Evolutionary conservation across 2,888 invertebrate genomes (phyloP).

Genomic region (Monoplex corrugatus): DNA sequence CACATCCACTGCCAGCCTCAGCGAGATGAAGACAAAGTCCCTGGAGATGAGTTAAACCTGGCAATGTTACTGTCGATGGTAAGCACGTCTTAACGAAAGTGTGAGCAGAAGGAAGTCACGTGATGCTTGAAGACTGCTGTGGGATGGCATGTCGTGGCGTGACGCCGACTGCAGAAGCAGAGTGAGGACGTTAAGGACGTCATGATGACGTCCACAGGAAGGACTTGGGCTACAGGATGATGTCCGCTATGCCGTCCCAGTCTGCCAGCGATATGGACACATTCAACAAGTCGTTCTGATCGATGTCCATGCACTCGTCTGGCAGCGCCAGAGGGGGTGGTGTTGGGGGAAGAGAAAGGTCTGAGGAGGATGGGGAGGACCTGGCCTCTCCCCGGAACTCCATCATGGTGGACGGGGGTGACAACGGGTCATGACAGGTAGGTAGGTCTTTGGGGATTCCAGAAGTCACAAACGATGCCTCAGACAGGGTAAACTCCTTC

Average conservation of each 20-base stretch:
- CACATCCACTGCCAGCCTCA: background rate
- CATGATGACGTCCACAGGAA: background rate
- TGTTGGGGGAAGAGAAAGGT: constrained; percentile 35
- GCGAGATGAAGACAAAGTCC: background rate
- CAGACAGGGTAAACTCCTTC: constrained; percentile 21
- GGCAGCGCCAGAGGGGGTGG: constrained; percentile 42
- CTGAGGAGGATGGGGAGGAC: constrained; percentile 34
- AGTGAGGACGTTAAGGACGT: constrained; percentile 3
- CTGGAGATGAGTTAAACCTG: too few species aligned
- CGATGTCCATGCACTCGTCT: constrained; percentile 42
- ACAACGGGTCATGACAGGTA: background rate
- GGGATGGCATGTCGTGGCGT: background rate
- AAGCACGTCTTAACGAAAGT: background rate
- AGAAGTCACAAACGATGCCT: background rate
- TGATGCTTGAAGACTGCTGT: background rate
- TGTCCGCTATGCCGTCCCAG: constrained; percentile 18
- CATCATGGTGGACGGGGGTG: background rate
- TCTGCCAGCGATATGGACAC: constrained; percentile 34
- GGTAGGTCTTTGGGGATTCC: background rate
- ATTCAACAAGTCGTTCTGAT: constrained; percentile 13
- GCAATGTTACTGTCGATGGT: too few species aligned
- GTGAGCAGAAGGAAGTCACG: background rate
- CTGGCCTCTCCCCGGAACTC: constrained; percentile 25
- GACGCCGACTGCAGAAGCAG: background rate
- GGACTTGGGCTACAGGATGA: constrained; percentile 30